phyloP scores from a whole-genome alignment of 2,888 invertebrate species.

The Drosophila meridionalis region DNA sequence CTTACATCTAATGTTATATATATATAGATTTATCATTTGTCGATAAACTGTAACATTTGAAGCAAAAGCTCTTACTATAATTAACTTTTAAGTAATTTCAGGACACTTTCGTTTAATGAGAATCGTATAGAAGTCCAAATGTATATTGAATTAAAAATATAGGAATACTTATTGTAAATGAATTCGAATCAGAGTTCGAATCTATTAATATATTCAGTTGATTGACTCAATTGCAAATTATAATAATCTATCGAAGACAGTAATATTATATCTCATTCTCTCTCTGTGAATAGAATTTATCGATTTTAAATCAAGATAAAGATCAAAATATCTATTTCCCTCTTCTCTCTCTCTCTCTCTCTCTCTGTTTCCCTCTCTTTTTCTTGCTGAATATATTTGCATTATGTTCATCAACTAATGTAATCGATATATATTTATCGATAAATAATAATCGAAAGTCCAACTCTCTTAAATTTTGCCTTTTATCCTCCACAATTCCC shows the following conservation, averaged over 20 bases:
- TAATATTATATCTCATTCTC: too few relatives aligned
- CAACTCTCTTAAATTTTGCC: neutral
- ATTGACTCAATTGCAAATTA: neutral
- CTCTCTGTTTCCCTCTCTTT: too few relatives aligned
- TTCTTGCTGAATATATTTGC: too few relatives aligned
- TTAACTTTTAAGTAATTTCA: neutral
- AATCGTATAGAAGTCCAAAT: conserved; percentile 1
- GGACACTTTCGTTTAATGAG: neutral
- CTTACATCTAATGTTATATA: neutral
- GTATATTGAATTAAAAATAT: neutral
- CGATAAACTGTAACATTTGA: neutral
- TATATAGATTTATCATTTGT: neutral
- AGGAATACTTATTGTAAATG: too few relatives aligned
- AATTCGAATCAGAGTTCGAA: too few relatives aligned
- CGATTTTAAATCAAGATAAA: too few relatives aligned
- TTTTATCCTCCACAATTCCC: neutral
- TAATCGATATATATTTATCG: neutral
- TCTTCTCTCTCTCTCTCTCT: too few relatives aligned
- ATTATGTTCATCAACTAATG: neutral
- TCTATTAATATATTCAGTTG: too few relatives aligned
- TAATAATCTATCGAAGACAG: too few relatives aligned
- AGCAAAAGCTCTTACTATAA: too few relatives aligned
- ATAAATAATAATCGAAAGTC: neutral
- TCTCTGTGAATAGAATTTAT: too few relatives aligned
- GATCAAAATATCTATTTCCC: too few relatives aligned